phyloP scores from a whole-genome alignment of 64 coral and sea anemone genomes.

The Anthopleura sola region DNA sequence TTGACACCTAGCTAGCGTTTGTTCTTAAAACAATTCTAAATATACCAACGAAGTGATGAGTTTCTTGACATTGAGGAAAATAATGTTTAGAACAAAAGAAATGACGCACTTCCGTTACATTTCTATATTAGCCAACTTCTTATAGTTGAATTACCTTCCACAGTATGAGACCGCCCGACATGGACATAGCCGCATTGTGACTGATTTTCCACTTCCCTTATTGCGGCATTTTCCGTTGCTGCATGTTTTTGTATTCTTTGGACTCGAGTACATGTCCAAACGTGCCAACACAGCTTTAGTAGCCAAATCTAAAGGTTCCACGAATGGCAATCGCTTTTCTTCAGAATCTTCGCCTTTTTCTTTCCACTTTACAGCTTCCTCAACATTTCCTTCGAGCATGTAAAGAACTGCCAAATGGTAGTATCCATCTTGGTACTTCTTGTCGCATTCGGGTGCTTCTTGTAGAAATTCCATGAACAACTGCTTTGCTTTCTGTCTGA shows the following conservation, averaged over 20 bases:
- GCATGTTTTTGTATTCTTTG: too few species aligned
- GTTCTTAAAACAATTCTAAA: too few species aligned
- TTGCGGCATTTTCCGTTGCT: slow-evolving; percentile 44
- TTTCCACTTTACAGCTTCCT: slow-evolving; percentile 28
- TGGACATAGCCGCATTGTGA: not conserved
- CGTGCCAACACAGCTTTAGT: slow-evolving; percentile 13
- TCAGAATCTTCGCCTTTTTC: slow-evolving; percentile 66
- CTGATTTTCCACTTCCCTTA: not conserved
- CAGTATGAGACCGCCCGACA: slow-evolving; percentile 45
- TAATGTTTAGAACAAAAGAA: too few species aligned
- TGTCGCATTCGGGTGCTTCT: slow-evolving; percentile 66
- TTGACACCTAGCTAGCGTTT: too few species aligned
- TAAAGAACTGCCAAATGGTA: slow-evolving; percentile 63
- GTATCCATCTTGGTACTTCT: slow-evolving; percentile 58
- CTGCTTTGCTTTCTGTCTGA: not conserved
- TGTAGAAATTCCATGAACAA: slow-evolving; percentile 45
- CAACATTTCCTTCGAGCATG: not conserved
- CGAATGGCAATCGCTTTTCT: slow-evolving; percentile 64
- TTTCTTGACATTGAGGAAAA: too few species aligned
- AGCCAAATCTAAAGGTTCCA: slow-evolving; percentile 32
- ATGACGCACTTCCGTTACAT: too few species aligned
- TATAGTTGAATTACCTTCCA: slow-evolving; percentile 59
- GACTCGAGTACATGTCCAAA: not conserved
- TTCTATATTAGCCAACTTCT: too few species aligned
- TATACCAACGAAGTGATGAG: too few species aligned